Percentiles rank a stretch among this genome's conserved stretches.
phyloP scores from a whole-genome alignment of 2,888 invertebrate genomes.

The Diaphora mendica region DNA sequence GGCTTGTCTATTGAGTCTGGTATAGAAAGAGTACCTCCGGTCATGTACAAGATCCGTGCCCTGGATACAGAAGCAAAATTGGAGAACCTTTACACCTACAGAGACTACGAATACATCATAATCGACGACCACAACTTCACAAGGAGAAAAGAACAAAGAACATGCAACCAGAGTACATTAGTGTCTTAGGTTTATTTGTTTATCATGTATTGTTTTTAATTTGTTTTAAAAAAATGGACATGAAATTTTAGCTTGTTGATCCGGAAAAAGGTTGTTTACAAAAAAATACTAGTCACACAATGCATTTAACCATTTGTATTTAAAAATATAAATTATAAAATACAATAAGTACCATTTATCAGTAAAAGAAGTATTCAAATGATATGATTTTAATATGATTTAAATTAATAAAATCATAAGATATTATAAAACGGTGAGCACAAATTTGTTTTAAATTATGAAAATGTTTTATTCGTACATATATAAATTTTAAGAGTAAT shows the following conservation, averaged over 20 bases:
- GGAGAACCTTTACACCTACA: slow-evolving; percentile 73
- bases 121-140: slow-evolving; percentile 71
- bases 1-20: slow-evolving; percentile 73
- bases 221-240: background rate
- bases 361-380: background rate
- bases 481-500: background rate
- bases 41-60: slow-evolving; percentile 74
- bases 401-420: background rate
- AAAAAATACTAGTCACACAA: background rate
- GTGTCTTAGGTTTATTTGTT: background rate
- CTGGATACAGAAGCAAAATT: slow-evolving; percentile 67
- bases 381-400: background rate
- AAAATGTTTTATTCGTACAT: background rate
- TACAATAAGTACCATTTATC: background rate
- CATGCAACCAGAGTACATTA: slow-evolving; percentile 7
- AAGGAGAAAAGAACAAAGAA: slow-evolving; percentile 55
- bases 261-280: background rate
- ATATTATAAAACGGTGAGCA: no score
- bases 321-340: background rate
- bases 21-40: slow-evolving; percentile 77
- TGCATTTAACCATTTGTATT: background rate
- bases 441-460: background rate
- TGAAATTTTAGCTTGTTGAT: background rate
- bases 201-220: background rate
- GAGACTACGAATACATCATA: slow-evolving; percentile 72